Evolutionary conservation across 2,888 invertebrate species (phyloP), one percentile per base, ranked within the genome.

Genomic region (Perizoma flavofasciatum): DNA sequence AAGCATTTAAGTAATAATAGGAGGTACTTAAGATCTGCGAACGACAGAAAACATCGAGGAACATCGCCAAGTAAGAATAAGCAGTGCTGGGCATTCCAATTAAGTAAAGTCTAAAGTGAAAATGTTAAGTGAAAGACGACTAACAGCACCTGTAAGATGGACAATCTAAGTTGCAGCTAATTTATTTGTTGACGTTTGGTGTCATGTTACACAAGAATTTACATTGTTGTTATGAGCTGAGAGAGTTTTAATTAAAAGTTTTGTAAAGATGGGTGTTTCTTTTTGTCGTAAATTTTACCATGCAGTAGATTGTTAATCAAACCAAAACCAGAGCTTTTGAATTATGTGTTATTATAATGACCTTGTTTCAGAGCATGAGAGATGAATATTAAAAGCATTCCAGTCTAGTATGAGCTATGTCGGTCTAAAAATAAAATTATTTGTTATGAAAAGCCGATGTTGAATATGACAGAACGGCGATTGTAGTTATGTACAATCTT

Each of bases 1-100:
- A 85, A 88, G 89, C 89, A 90, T 90, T 89, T 90, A 89, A 76
- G 70, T 76, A 78, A 65, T 70, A 54, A 74, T 76, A 62, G 77
- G 66, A 56, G 62, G 59, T 59, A 67, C 68, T 58, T 63, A 65
- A 71, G 65, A 70, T 61, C 70, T 61, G 61, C 58, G 50, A 62
- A 55, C 49, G 40, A 65, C 53, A 59, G 63, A 60, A 59, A 56
- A 39, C 68, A 61, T 68, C 68, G 41, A 66, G 58, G 59, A 66
- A 63, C 65, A 63, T 65, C 65, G 64, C 57, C 59, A 48, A 63
- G 54, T 54, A 55, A 59, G 61, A 69, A 61, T 65, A 39, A 47
- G 69, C 74, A 80, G 80, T 85, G 88, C 86, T 87, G 88, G 88
- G 88, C 88, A 89, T 89, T 89, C 88, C 89, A 89, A 85, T 84